Conservation (phyloP, 2,888 invertebrate species). For the Calliphora vomitoria region DNA sequence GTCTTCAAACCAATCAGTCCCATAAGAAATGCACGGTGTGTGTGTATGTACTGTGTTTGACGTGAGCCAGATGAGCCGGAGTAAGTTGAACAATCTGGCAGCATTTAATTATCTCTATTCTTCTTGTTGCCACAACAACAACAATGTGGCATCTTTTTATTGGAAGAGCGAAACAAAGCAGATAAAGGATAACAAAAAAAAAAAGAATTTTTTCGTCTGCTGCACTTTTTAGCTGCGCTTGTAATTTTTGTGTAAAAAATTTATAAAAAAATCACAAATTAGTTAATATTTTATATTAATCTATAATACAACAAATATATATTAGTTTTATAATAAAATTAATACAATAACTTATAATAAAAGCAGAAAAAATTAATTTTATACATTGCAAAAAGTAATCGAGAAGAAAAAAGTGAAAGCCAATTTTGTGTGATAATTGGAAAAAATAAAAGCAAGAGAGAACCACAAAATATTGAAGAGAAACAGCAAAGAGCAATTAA, state of each 20-base stretch:
- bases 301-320: conserved; percentile 52
- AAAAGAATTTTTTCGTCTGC: conserved; percentile 70
- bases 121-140: too few relatives aligned
- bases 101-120: too few relatives aligned
- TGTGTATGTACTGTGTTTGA: too few relatives aligned
- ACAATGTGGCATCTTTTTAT: conserved; percentile 44
- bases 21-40: too few relatives aligned
- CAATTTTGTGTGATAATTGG: conserved; percentile 67
- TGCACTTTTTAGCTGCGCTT: conserved; percentile 73
- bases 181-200: conserved; percentile 65
- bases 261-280: conserved; percentile 63
- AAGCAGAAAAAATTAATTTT: conserved; percentile 44
- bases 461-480: conserved; percentile 35
- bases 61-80: too few relatives aligned
- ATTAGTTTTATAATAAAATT: conserved; percentile 71
- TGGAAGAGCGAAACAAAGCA: conserved; percentile 52
- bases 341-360: conserved; percentile 52
- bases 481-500: conserved; percentile 46
- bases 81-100: too few relatives aligned
- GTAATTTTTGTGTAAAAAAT: conserved; percentile 72
- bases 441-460: conserved; percentile 60
- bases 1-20: too few relatives aligned
- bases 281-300: conserved; percentile 72
- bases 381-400: conserved; percentile 66
- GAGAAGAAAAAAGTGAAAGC: conserved; percentile 74